Base-by-base conservation (phyloP, 2,888 invertebrate species). In the Drosophila neonasuta region DNA sequence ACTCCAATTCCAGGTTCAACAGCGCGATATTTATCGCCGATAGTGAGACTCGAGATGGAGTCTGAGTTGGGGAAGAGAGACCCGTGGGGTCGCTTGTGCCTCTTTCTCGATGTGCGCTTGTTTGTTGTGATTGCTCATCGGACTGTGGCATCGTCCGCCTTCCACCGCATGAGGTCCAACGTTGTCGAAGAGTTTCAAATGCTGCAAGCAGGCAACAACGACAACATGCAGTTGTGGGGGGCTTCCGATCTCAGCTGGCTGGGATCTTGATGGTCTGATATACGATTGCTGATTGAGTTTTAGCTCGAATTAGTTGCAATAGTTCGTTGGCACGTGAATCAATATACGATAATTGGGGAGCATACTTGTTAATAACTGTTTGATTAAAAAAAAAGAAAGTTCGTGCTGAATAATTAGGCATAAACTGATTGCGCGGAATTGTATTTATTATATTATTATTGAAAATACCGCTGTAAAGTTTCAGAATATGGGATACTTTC, bases 251-350 rank as follows among this genome's bases (percentile, higher is more conserved):
- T 42, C 24, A 13, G 39, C 10, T 8, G 52, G 15, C n/a, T 41
- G 13, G 42, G 30, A 24, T 20, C 51, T 46, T 46, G 15, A 36
- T 36, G n/a, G 11, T 4, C 32, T 71, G 65, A 76, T 79, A 60
- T 61, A 63, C 62, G 77, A 65, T 65, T 71, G 64, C 74, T 87
- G 80, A 87, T 89, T 80, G 84, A 80, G 78, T 70, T 75, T 77
- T 63, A 71, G 59, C 44, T 56, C 54, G 72, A 87, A 87, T 87
- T 87, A 87, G 80, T 45, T 63, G 62, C 68, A 72, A 81, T 88
- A 82, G 79, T 82, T 65, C 56, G 8, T 9, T 13, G 48, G n/a
- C 42, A 24, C 13, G 7, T 13, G 44, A 34, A 15, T 30, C 4
- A 6, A n/a, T 11, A 11, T 15, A n/a, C 6, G 1, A 24, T 24